These are phyloP conservation scores for Plutella xylostella DNA, from an alignment of 2,888 invertebrate species.

Conservation along the genomic window DNA sequence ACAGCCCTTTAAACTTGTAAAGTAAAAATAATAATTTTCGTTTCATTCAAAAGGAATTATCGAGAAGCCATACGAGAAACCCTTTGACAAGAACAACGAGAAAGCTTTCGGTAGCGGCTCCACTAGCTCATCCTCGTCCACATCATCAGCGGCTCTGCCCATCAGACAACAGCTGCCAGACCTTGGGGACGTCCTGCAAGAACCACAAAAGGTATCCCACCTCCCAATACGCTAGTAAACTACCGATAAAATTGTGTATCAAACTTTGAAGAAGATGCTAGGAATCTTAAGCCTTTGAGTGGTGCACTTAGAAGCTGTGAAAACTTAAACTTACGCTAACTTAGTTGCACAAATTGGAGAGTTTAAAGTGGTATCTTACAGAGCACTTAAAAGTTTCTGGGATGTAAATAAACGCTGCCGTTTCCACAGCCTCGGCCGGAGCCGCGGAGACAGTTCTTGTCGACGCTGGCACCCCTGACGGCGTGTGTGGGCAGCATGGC, in stretches of 20 bases:
- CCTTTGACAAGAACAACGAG: slow-evolving; percentile 51
- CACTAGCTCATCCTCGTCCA: slow-evolving; percentile 56
- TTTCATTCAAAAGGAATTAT: too few relatives aligned
- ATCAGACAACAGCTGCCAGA: slow-evolving; percentile 50
- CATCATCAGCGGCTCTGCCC: slow-evolving; percentile 35
- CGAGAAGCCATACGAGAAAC: slow-evolving; percentile 47
- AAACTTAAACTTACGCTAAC: too few relatives aligned
- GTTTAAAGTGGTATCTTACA: not conserved
- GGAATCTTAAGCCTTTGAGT: too few relatives aligned
- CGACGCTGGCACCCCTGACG: slow-evolving; percentile 81
- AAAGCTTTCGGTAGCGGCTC: slow-evolving; percentile 68
- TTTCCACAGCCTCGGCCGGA: slow-evolving; percentile 62
- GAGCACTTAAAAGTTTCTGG: not conserved
- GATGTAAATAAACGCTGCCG: not conserved
- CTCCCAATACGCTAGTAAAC: too few relatives aligned
- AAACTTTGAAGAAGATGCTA: too few relatives aligned
- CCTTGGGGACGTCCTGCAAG: slow-evolving; percentile 52
- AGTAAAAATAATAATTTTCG: too few relatives aligned
- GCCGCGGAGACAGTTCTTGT: slow-evolving; percentile 81
- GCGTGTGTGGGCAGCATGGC: slow-evolving; percentile 76
- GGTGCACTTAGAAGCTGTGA: too few relatives aligned
- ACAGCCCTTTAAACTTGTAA: too few relatives aligned
- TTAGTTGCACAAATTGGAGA: not conserved
- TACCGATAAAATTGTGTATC: too few relatives aligned
- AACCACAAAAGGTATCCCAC: slow-evolving; percentile 52